A percentile compares a stretch with the other conserved stretches of the same genome.
These are phyloP conservation scores for Melanotaenia pygmaea DNA, from an alignment of 2,797 vertebrate species.

Conservation along the genomic window DNA sequence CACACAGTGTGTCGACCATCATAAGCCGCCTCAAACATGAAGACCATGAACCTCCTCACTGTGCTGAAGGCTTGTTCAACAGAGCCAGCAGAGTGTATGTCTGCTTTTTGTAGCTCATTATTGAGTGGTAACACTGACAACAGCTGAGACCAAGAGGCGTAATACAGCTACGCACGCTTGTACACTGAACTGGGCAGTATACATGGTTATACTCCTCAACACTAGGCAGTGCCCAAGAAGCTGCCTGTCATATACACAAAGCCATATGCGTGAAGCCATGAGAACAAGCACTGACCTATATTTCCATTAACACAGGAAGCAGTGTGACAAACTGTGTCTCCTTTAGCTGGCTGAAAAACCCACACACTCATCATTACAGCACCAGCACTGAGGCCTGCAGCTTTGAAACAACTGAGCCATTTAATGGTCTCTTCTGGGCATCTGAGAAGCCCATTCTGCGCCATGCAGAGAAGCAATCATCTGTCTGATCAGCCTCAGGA, in stretches of 20 bases:
- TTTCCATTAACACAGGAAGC: constrained; percentile 31
- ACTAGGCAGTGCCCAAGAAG: constrained; percentile 24
- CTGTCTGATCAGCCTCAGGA: constrained; percentile 69
- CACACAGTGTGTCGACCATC: constrained; percentile 52
- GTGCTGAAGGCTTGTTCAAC: constrained; percentile 61
- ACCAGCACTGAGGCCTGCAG: constrained; percentile 36
- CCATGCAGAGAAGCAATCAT: constrained; percentile 70
- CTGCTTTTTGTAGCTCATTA: constrained; percentile 63
- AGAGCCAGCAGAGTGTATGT: constrained; percentile 42
- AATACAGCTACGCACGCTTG: background rate
- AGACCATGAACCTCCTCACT: constrained; percentile 56
- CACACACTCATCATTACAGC: constrained; percentile 63
- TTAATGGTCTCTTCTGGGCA: constrained; percentile 76
- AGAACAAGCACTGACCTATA: constrained; percentile 25
- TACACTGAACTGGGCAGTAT: constrained; percentile 5
- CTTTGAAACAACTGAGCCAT: constrained; percentile 69
- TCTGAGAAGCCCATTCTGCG: constrained; percentile 52
- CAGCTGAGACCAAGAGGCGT: constrained; percentile 28
- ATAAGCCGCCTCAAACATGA: constrained; percentile 24
- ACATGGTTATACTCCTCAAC: constrained; percentile 12
- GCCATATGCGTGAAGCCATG: constrained; percentile 26
- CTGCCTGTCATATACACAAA: constrained; percentile 31
- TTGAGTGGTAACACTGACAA: constrained; percentile 45
- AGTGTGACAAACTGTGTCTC: constrained; percentile 41
- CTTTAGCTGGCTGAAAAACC: constrained; percentile 28